phyloP scores from a whole-genome alignment of 2,113 vertebrate genomes.

The Otis tarda region DNA sequence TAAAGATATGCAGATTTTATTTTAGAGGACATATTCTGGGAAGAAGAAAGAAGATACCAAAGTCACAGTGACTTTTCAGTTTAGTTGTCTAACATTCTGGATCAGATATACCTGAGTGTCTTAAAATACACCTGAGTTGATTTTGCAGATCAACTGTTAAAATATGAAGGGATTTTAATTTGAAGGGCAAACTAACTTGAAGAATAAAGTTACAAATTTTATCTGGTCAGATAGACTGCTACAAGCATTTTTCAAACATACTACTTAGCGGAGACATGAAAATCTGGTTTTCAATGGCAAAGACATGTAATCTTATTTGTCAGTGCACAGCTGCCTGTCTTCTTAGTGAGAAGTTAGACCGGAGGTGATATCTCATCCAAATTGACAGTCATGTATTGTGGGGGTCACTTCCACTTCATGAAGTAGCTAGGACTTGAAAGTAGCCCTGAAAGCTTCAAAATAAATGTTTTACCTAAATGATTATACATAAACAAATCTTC shows the following conservation, averaged over 20 bases:
- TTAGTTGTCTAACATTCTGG: background rate
- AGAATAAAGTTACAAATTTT: background rate
- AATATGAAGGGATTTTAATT: background rate
- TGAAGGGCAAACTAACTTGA: background rate
- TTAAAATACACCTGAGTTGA: too few relatives aligned
- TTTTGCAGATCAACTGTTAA: background rate
- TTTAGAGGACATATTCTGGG: background rate
- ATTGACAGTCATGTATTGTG: background rate
- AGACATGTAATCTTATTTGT: background rate
- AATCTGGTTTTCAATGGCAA: background rate
- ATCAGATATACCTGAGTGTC: background rate
- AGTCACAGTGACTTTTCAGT: background rate
- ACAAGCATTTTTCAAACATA: background rate
- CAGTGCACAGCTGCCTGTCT: background rate
- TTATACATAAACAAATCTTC: background rate
- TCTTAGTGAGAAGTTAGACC: background rate
- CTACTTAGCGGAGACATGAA: background rate
- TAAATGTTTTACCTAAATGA: background rate
- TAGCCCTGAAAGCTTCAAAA: background rate
- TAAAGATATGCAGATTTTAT: background rate
- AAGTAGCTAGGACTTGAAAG: background rate
- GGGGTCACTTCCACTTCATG: background rate
- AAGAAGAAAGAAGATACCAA: background rate
- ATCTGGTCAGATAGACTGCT: background rate
- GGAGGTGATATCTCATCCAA: background rate